Conservation (phyloP, 1,140 invertebrate genomes). For the Pinna nobilis region DNA sequence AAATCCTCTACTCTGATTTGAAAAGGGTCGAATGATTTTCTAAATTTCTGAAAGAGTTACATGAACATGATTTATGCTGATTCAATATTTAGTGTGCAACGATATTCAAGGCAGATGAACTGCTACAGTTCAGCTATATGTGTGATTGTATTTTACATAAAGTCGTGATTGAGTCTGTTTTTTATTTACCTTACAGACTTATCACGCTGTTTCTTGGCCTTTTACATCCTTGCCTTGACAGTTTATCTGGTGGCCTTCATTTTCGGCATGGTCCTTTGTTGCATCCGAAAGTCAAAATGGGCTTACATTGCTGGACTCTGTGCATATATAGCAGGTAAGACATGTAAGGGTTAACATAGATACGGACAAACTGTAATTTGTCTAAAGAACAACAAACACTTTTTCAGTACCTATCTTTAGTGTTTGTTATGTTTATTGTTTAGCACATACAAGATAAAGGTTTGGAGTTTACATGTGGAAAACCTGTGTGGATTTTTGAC, state of each 20-base stretch:
- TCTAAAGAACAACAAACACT: too few species aligned
- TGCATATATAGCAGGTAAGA: conserved; percentile 61
- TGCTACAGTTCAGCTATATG: not conserved
- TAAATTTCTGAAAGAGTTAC: not conserved
- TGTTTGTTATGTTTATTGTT: too few species aligned
- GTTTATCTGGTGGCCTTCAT: conserved; percentile 61
- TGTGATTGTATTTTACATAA: not conserved
- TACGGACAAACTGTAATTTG: too few species aligned
- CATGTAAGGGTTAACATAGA: too few species aligned
- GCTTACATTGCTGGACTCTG: conserved; percentile 63
- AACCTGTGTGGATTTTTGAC: too few species aligned
- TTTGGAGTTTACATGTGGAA: too few species aligned
- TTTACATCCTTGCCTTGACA: conserved; percentile 62
- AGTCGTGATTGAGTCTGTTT: not conserved
- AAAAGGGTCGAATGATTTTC: not conserved
- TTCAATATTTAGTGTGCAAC: not conserved
- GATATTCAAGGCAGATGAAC: not conserved
- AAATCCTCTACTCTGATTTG: not conserved
- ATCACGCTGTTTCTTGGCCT: conserved; percentile 64
- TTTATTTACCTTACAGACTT: conserved; percentile 57
- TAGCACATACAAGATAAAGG: too few species aligned
- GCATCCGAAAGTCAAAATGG: conserved; percentile 59
- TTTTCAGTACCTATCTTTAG: too few species aligned
- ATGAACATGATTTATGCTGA: too few species aligned
- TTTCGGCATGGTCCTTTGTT: conserved; percentile 66